phyloP scores from a whole-genome alignment of 2,888 invertebrate species.

The Anticlea derivata region DNA sequence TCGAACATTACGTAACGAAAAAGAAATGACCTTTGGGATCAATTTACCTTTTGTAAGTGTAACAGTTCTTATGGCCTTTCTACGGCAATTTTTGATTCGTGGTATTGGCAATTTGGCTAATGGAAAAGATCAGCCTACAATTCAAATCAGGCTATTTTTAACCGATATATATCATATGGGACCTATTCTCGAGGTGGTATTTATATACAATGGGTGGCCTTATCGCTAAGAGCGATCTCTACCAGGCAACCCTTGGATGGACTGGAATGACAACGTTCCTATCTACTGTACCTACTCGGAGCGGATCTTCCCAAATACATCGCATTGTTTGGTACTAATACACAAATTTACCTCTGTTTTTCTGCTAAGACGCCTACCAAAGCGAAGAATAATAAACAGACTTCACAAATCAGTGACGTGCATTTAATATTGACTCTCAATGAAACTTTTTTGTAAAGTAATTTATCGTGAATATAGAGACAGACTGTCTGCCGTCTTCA shows the following conservation, averaged over 20 bases:
- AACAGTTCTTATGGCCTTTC: constrained; percentile 2
- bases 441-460: constrained; percentile 2
- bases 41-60: constrained; percentile 15
- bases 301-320: no score
- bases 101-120: neutral
- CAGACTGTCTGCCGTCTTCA: constrained; percentile 12
- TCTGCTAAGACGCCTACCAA: neutral
- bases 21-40: constrained; percentile 19
- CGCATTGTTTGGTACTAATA: no score
- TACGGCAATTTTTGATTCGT: neutral
- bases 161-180: no score
- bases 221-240: no score
- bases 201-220: no score
- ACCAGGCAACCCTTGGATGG: no score
- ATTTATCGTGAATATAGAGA: constrained; percentile 11
- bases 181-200: no score
- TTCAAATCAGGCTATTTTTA: neutral
- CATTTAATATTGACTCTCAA: constrained; percentile 1
- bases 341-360: no score
- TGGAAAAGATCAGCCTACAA: neutral
- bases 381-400: neutral
- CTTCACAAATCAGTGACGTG: constrained; percentile 1
- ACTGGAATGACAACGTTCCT: no score
- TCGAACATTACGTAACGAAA: constrained; percentile 25
- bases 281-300: no score